Evolutionary conservation across 2,113 vertebrate species (phyloP), one percentile per base, ranked within the genome.

Genomic region (Gymnorhina tibicen): DNA sequence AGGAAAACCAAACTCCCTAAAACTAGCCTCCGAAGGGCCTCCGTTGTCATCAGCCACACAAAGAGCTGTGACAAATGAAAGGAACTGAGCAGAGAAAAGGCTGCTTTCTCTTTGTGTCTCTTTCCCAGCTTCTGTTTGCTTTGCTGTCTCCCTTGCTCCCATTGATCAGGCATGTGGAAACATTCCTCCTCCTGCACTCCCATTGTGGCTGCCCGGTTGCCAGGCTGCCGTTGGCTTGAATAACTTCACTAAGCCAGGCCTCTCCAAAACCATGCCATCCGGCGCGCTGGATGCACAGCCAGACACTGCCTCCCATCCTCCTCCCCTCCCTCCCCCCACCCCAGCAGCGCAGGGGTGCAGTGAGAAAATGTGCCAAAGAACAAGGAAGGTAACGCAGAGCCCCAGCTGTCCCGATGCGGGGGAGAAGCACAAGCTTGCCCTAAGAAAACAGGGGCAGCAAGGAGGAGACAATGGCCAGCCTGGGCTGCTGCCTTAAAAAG

Each of bases 161-260:
- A 98, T 98, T 98, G 98, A 98, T 98, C 98, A 98, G 98, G 98
- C 98, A 98, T 98, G 98, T 98, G 98, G 98, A 98, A 98, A 98
- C 98, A 98, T 98, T 98, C 98, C 98, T 97, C 97, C 98, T 98
- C 98, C 98, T 96, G 97, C 93, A 94, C 97, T 98, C 97, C 98
- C 98, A 98, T 98, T 98, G 98, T 98, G 96, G 96, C 96, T 8
- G 88, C 97, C 93, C 33, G 95, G 98, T 98, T 98, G 98, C 98
- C 98, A 98, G 97, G 98, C 98, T 98, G 98, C 98, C 82, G 95
- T 97, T 97, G 96, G 96, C 97, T 97, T 97, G 97, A 97, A 98
- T 97, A 97, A 97, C 97, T 97, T 97, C 92, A 96, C 97, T 97
- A 97, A 97, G 96, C 96, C 97, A 92, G 96, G 97, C 97, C 95